These are phyloP conservation scores for Orchestes rusci DNA, from an alignment of 2,888 invertebrate species.

Conservation along the genomic window DNA sequence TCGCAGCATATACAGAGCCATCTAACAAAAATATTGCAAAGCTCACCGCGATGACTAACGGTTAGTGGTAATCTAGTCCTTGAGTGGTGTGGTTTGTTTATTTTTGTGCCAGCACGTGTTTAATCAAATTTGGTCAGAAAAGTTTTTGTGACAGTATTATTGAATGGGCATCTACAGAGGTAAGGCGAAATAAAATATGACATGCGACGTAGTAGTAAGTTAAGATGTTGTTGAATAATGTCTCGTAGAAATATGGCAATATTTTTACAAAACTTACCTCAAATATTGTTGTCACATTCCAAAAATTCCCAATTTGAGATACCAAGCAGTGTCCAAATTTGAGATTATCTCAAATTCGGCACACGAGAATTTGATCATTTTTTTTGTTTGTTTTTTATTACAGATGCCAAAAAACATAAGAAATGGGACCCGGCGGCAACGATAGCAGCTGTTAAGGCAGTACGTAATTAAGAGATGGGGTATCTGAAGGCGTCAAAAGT, in stretches of 20 bases:
- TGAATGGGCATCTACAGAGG: too few relatives aligned
- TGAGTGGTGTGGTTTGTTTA: background rate
- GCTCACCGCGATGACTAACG: background rate
- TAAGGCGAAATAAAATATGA: too few relatives aligned
- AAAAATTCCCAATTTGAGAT: background rate
- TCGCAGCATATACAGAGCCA: background rate
- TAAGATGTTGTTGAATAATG: too few relatives aligned
- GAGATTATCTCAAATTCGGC: background rate
- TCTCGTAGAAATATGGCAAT: background rate
- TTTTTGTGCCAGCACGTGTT: too few relatives aligned
- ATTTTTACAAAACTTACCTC: background rate
- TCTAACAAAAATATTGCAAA: background rate
- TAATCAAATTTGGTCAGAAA: background rate
- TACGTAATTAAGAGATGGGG: slow-evolving; percentile 6
- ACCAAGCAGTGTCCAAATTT: background rate
- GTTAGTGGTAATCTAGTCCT: background rate
- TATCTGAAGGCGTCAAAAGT: slow-evolving; percentile 10
- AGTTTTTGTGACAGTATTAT: background rate
- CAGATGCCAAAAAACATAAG: slow-evolving; percentile 1
- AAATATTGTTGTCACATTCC: background rate
- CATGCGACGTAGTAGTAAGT: background rate
- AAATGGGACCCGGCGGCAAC: slow-evolving; percentile 3
- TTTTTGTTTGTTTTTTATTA: background rate
- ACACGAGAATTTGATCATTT: background rate
- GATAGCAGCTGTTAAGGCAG: slow-evolving; percentile 1